Evolutionary conservation across 2,797 vertebrate genomes (phyloP), one percentile per base, ranked within the genome.

Genomic region (Pangasius larnaudii): DNA sequence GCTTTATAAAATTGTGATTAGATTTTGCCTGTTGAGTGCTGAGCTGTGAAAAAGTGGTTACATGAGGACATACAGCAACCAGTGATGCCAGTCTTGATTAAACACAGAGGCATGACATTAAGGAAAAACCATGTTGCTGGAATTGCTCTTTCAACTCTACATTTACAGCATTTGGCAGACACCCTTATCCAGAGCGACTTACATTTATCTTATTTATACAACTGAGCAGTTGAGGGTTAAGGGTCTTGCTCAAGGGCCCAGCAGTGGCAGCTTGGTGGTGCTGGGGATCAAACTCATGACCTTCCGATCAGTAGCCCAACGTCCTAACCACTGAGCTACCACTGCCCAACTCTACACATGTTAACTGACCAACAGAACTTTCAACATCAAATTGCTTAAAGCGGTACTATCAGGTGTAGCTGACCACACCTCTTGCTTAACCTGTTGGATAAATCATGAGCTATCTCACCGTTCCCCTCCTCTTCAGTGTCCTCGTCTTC

Each of bases 381-480:
- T 14, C 27, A 14, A 49, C 24, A n/a, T 51, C 24, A n/a, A 69
- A 16, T n/a, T 16, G 13, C 16, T n/a, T 30, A 75, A 16, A 78
- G 75, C 19, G n/a, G 9, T 58, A 79, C 9, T 33, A 11, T 58
- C 18, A 58, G 18, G 9, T 56, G 58, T 22, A 58, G 8, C 18
- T 56, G 77, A 27, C 36, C 79, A 46, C 2, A n/a, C 8, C 36
- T 63, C 67, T 72, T 27, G 67, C 14, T 39, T 74, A 72, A 58
- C 22, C 49, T 58, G 5, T 13, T 69, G 11, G 2, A 56, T 82
- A 19, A n/a, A 58, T 58, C 39, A 42, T 89, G 91, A 94, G 91
- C 92, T 82, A 94, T 92, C 95, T 85, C 95, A 93, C 97, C 96
- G 0, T 96, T 96, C 75, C 95, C 96, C 67, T 95, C 93, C 8